Conservation (phyloP, 2,888 invertebrate species). For the Pyrrhia umbra region DNA sequence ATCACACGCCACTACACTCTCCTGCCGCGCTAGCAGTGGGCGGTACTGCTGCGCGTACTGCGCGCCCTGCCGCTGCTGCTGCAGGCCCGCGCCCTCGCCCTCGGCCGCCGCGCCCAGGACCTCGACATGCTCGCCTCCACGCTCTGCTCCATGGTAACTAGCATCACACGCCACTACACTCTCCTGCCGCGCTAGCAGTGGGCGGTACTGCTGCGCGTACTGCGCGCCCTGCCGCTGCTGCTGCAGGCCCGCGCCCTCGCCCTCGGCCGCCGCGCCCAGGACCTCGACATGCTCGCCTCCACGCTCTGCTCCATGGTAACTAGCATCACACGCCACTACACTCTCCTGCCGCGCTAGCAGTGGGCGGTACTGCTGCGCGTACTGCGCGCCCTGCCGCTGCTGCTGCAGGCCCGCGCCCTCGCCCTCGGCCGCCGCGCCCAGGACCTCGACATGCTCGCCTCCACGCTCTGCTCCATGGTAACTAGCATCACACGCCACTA, state of each 20-base stretch:
- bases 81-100: conserved; percentile 95
- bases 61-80: conserved; percentile 95
- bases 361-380: conserved; percentile 95
- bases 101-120: conserved; percentile 93
- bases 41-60: conserved; percentile 94
- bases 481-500: background rate
- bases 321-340: background rate
- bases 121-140: conserved; percentile 94
- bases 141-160: conserved; percentile 92
- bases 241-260: conserved; percentile 96
- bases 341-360: too few relatives aligned
- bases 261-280: conserved; percentile 93
- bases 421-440: conserved; percentile 93
- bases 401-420: conserved; percentile 96
- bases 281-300: conserved; percentile 94
- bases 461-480: conserved; percentile 94
- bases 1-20: too few relatives aligned
- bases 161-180: too few relatives aligned
- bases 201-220: conserved; percentile 93
- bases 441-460: conserved; percentile 95
- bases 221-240: conserved; percentile 94
- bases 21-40: too few relatives aligned
- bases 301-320: conserved; percentile 93
- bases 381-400: conserved; percentile 94
- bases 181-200: too few relatives aligned